Percentiles rank a stretch among this genome's conserved stretches.
These are phyloP conservation scores for Sphyrna mokarran DNA, from an alignment of 2,113 vertebrate genomes.

Conservation along the genomic window DNA sequence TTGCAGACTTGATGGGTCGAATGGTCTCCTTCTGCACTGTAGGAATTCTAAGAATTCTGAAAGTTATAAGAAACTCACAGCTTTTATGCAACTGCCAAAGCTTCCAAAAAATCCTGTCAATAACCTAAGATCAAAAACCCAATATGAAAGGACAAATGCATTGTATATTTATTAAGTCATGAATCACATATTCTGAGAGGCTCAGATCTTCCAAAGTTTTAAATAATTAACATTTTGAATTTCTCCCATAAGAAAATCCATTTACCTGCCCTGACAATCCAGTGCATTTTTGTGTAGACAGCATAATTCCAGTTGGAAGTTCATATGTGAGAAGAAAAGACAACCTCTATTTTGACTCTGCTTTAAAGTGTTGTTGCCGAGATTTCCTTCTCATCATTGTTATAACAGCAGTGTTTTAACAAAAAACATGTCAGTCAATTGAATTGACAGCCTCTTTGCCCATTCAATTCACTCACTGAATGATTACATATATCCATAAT, in stretches of 20 bases:
- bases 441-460: background rate
- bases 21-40: too few species aligned
- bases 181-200: background rate
- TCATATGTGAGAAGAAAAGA: background rate
- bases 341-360: background rate
- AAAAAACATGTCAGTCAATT: background rate
- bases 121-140: background rate
- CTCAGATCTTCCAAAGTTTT: background rate
- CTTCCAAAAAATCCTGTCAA: background rate
- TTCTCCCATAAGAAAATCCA: background rate
- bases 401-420: background rate
- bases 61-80: background rate
- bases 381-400: background rate
- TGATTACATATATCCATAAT: background rate
- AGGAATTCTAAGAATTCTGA: background rate
- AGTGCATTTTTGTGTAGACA: background rate
- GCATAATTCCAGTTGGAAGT: background rate
- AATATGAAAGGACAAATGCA: background rate
- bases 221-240: background rate
- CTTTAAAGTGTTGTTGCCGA: background rate
- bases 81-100: background rate
- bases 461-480: background rate
- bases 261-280: background rate
- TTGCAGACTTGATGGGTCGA: too few species aligned
- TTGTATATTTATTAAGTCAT: background rate